Conservation (phyloP, 1,140 invertebrate genomes). For the Drosophila rufa region DNA sequence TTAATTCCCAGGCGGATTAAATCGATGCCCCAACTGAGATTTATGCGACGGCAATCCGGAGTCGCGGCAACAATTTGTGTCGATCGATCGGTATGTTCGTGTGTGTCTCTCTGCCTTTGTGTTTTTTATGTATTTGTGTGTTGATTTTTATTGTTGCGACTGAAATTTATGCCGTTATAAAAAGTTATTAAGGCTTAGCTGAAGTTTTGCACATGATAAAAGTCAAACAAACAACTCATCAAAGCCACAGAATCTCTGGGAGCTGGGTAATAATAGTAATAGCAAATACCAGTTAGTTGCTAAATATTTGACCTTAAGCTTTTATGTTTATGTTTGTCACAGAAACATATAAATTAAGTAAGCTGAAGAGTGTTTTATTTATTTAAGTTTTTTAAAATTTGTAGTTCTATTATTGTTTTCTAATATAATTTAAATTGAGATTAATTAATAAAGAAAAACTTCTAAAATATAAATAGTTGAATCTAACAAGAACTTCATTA, state of each 20-base stretch:
- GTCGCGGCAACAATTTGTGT: constrained; percentile 44
- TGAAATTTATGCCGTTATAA: constrained; percentile 75
- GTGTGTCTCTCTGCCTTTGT: constrained; percentile 26
- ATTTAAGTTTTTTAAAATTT: no score
- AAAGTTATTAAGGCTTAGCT: constrained; percentile 70
- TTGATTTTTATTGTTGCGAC: constrained; percentile 52
- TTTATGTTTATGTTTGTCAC: neutral
- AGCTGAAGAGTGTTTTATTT: no score
- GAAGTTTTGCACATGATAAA: constrained; percentile 57
- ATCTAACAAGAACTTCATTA: neutral
- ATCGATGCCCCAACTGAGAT: constrained; percentile 59
- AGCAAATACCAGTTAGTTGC: constrained; percentile 19
- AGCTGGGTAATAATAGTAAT: constrained; percentile 27
- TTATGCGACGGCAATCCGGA: constrained; percentile 70
- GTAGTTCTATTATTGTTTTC: neutral
- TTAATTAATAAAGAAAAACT: neutral
- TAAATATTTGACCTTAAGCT: constrained; percentile 17
- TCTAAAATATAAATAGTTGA: no score
- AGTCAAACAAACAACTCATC: constrained; percentile 56
- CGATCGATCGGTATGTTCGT: constrained; percentile 14
- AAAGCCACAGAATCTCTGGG: constrained; percentile 25
- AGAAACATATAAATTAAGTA: neutral
- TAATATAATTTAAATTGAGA: neutral
- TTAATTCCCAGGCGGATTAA: constrained; percentile 80
- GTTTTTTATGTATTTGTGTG: constrained; percentile 36